Evolutionary conservation across 2,888 invertebrate genomes (phyloP).

Genomic region (Cephus pygmeus): DNA sequence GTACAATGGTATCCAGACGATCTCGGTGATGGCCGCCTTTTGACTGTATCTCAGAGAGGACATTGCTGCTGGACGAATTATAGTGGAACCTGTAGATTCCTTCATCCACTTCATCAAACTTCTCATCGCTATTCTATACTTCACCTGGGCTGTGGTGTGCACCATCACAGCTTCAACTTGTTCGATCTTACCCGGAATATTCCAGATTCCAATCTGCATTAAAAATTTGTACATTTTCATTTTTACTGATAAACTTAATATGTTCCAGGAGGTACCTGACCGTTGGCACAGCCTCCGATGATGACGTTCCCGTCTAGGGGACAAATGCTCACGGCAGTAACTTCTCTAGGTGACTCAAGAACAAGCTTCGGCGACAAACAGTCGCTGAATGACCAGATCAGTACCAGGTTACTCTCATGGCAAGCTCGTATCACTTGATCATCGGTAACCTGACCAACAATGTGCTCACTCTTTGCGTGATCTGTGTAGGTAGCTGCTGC

Average conservation of each 20-base stretch:
- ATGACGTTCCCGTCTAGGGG: slow-evolving; percentile 77
- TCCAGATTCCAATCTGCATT: slow-evolving; percentile 76
- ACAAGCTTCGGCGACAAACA: slow-evolving; percentile 77
- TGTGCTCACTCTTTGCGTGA: slow-evolving; percentile 53
- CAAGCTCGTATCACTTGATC: slow-evolving; percentile 63
- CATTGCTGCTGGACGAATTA: slow-evolving; percentile 72
- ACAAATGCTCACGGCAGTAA: slow-evolving; percentile 75
- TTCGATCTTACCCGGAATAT: slow-evolving; percentile 73
- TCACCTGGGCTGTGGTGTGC: slow-evolving; percentile 73
- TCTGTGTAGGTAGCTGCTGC: slow-evolving; percentile 77
- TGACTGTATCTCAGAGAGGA: slow-evolving; percentile 75
- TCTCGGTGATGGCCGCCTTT: slow-evolving; percentile 72
- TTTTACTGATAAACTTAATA: not conserved
- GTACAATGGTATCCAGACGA: slow-evolving; percentile 77
- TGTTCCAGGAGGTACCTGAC: slow-evolving; percentile 59
- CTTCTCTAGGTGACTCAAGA: slow-evolving; percentile 76
- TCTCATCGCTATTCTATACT: slow-evolving; percentile 72
- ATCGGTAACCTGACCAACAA: slow-evolving; percentile 25
- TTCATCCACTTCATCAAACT: slow-evolving; percentile 79
- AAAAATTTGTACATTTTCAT: not conserved
- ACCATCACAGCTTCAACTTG: slow-evolving; percentile 73
- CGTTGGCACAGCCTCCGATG: slow-evolving; percentile 79
- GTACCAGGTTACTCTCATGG: slow-evolving; percentile 74
- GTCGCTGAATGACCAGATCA: slow-evolving; percentile 82
- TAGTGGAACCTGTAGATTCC: slow-evolving; percentile 70